Percentiles rank a stretch among this genome's conserved stretches.
Conservation (phyloP, 53 echinoderm and acorn worm species). For the Echinometra lucunter region DNA sequence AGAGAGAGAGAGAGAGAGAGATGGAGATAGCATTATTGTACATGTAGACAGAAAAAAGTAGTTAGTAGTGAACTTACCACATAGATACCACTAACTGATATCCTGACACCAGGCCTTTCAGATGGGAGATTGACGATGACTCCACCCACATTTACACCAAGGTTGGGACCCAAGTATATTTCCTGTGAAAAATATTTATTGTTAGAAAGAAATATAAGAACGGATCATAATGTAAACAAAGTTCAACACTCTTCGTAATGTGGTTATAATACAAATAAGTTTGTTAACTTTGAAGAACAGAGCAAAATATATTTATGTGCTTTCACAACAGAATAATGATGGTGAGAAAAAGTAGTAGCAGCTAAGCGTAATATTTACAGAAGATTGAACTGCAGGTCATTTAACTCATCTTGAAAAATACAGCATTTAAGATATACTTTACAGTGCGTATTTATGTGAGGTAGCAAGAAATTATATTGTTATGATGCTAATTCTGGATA, state of each 20-base stretch:
- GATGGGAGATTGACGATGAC: conserved; percentile 77
- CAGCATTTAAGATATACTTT: too few relatives aligned
- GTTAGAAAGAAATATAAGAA: not conserved
- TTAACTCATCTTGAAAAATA: not conserved
- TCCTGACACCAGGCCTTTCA: conserved; percentile 65
- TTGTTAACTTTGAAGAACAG: not conserved
- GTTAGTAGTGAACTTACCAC: conserved; percentile 70
- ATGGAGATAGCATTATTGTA: not conserved
- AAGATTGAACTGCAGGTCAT: not conserved
- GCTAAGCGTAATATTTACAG: too few relatives aligned
- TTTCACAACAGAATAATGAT: not conserved
- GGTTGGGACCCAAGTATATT: conserved; percentile 68
- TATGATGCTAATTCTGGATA: too few relatives aligned
- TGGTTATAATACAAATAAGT: not conserved
- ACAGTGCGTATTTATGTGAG: too few relatives aligned
- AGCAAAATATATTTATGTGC: not conserved
- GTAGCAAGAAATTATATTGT: too few relatives aligned
- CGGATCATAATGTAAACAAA: not conserved
- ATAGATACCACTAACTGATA: conserved; percentile 83
- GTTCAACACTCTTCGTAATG: not conserved
- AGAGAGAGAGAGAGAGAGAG: not conserved
- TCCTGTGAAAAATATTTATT: conserved; percentile 52
- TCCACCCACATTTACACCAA: conserved; percentile 72
- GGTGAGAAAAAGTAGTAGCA: not conserved
- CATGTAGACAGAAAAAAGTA: not conserved